Evolutionary conservation across 2,797 vertebrate species (phyloP), one percentile per base, ranked within the genome.

Genomic region (Clarias laeviceps): DNA sequence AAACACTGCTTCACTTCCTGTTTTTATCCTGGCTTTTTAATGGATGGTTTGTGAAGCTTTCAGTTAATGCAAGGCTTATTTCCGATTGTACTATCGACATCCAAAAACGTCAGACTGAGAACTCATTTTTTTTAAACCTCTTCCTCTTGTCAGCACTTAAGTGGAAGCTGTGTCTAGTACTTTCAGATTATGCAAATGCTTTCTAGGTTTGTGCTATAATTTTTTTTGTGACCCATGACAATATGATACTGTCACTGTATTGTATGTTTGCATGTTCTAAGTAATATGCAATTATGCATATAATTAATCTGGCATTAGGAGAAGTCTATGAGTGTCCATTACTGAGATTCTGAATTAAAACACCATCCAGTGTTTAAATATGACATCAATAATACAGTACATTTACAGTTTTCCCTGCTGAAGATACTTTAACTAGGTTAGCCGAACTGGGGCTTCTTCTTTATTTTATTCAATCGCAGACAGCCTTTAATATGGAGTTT

Each of bases 71-170:
- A 61, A 74, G 83, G 82, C 74, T 62, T 40, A 56, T 81, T 64
- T 73, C 65, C 12, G 59, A 59, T 69, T 45, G 34, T 68, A 70
- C 77, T 20, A 61, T 88, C 32, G 85, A 88, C 82, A 74, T 84
- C n/a, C 2, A 86, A 82, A 20, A 65, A 82, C 29, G 83, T 77
- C 88, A 88, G 70, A 88, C 45, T 11, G 12, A 64, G 54, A 24
- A 27, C 32, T 61, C 64, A n/a, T n/a, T 15, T 56, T 50, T 27
- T 50, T 54, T 74, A 29, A 5, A 59, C 57, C 40, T 59, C 57
- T 57, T 3, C 17, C 29, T 15, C 12, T 78, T 8, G 24, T 61
- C 22, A 62, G 12, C 12, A 78, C 32, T 37, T 78, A 34, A 24
- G 20, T 78, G 37, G 12, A 78, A 62, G 15, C 14, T n/a, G 12